Conservation (phyloP, 2,113 vertebrate genomes). For the Poeciliopsis retropinna region DNA sequence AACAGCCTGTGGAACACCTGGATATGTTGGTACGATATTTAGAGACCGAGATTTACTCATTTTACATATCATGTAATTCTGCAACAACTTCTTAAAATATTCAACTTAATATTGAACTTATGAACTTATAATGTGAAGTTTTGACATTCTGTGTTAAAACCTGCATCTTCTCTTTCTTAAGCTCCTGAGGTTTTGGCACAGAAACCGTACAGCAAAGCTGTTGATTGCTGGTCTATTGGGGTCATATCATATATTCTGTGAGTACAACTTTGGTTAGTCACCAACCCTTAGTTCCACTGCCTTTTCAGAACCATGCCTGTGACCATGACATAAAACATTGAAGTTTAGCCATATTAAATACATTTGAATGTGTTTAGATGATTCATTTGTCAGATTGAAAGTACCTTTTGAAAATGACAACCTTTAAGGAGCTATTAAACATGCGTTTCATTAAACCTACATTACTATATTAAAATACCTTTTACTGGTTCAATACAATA, state of each 20-base stretch:
- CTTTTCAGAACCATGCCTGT: not conserved
- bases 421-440: not conserved
- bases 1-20: slow-evolving; percentile 94
- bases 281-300: not conserved
- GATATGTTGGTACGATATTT: slow-evolving; percentile 88
- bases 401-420: not conserved
- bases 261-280: slow-evolving; percentile 59
- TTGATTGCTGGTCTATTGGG: slow-evolving; percentile 99
- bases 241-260: slow-evolving; percentile 98
- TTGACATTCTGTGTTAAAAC: not conserved
- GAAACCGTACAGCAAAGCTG: slow-evolving; percentile 97
- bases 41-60: not conserved
- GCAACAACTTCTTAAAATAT: not conserved
- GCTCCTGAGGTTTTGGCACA: slow-evolving; percentile 97
- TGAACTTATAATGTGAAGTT: no score
- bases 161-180: slow-evolving; percentile 55
- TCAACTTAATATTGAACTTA: not conserved
- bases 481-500: not conserved
- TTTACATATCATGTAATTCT: not conserved
- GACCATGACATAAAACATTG: not conserved
- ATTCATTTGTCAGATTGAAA: not conserved
- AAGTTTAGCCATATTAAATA: not conserved
- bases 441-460: not conserved
- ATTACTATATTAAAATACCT: not conserved
- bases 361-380: not conserved